phyloP scores from a whole-genome alignment of 2,113 vertebrate genomes.

The Chloropsis hardwickii region DNA sequence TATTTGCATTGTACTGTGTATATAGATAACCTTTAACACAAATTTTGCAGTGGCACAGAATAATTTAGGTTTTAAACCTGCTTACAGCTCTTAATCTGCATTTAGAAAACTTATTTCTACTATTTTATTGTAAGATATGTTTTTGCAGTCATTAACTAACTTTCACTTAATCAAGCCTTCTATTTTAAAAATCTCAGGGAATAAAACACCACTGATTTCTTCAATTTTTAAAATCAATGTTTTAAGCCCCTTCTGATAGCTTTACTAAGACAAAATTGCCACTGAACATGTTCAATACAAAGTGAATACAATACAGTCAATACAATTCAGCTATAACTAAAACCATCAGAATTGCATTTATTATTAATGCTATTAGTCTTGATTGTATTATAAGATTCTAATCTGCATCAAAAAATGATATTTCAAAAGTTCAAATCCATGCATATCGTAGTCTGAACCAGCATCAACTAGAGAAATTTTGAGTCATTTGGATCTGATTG shows the following conservation, averaged over 20 bases:
- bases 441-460: neutral
- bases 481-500: neutral
- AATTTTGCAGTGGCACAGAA: neutral
- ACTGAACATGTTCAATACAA: neutral
- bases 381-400: neutral
- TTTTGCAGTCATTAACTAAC: conserved; percentile 29
- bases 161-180: conserved; percentile 4
- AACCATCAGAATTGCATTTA: neutral
- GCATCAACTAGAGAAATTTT: neutral
- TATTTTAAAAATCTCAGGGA: conserved; percentile 26
- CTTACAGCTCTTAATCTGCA: neutral
- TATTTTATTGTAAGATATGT: conserved; percentile 27
- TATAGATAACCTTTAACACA: neutral
- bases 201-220: neutral
- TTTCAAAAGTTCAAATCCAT: neutral
- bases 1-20: neutral
- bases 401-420: neutral
- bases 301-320: neutral
- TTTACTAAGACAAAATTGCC: neutral
- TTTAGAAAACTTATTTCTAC: neutral
- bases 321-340: neutral
- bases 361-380: neutral
- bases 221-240: neutral
- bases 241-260: neutral
- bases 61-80: neutral